A percentile compares a stretch with the other conserved stretches of the same genome.
Evolutionary conservation across 2,888 invertebrate species (phyloP).

Genomic region (Volucella inflata): DNA sequence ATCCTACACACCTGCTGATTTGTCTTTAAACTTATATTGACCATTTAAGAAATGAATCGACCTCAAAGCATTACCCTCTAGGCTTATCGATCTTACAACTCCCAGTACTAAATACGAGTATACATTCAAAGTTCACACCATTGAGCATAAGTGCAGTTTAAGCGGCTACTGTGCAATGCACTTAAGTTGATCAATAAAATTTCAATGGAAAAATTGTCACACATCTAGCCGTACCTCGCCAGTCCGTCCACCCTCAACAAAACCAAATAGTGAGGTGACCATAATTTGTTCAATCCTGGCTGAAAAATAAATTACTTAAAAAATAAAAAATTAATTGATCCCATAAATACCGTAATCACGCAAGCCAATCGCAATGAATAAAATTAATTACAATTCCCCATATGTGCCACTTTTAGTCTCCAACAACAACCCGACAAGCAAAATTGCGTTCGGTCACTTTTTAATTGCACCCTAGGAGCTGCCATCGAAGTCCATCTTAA

Average conservation of each 20-base stretch:
- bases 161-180: background rate
- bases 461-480: slow-evolving; percentile 47
- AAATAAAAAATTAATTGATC: background rate
- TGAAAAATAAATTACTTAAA: background rate
- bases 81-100: too few species aligned
- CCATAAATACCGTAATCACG: slow-evolving; percentile 59
- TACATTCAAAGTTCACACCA: too few species aligned
- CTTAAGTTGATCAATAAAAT: background rate
- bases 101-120: too few species aligned
- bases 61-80: too few species aligned
- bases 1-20: too few species aligned
- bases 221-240: background rate
- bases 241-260: background rate
- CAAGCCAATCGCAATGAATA: slow-evolving; percentile 58
- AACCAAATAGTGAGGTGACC: background rate
- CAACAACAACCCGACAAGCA: slow-evolving; percentile 24
- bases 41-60: too few species aligned
- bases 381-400: slow-evolving; percentile 61
- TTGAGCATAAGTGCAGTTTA: too few species aligned
- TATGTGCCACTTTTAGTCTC: slow-evolving; percentile 31
- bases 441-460: slow-evolving; percentile 10
- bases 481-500: slow-evolving; percentile 11
- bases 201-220: slow-evolving; percentile 19
- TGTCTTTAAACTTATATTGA: too few species aligned
- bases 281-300: slow-evolving; percentile 10